Percentiles rank a stretch among this genome's conserved stretches.
phyloP scores from a whole-genome alignment of 2,113 vertebrate genomes.

The Pleuronectes platessa region DNA sequence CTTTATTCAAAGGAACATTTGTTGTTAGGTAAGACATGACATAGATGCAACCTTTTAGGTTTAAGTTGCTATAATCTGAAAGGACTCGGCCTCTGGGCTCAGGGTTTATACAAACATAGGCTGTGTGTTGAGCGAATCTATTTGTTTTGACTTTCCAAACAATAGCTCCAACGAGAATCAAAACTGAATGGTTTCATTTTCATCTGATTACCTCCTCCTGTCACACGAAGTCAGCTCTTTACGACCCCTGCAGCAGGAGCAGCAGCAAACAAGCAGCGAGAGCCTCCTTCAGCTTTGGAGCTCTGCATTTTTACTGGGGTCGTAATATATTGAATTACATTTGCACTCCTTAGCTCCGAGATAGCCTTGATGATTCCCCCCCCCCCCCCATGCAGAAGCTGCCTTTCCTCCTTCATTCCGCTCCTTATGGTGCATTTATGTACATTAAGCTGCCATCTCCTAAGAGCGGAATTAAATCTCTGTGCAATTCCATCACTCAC shows the following conservation, averaged over 20 bases:
- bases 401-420: constrained; percentile 40
- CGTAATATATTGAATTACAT: constrained; percentile 71
- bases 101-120: constrained; percentile 7
- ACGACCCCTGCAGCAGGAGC: constrained; percentile 27
- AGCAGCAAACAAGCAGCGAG: constrained; percentile 43
- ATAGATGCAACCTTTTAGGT: background rate
- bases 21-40: background rate
- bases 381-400: constrained; percentile 23
- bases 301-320: constrained; percentile 50
- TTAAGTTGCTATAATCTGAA: background rate
- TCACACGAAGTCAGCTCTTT: constrained; percentile 50
- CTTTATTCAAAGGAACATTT: too few relatives aligned
- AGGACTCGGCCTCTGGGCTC: background rate
- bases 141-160: constrained; percentile 46
- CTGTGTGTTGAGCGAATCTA: background rate
- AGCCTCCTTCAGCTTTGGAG: constrained; percentile 39
- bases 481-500: constrained; percentile 67
- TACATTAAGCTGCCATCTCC: constrained; percentile 75
- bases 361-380: constrained; percentile 46
- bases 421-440: constrained; percentile 69
- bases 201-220: constrained; percentile 46
- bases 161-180: background rate
- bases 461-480: constrained; percentile 75
- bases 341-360: constrained; percentile 58
- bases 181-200: constrained; percentile 34